Evolutionary conservation across 1,140 invertebrate species (phyloP).

Genomic region (Ladona fulva): DNA sequence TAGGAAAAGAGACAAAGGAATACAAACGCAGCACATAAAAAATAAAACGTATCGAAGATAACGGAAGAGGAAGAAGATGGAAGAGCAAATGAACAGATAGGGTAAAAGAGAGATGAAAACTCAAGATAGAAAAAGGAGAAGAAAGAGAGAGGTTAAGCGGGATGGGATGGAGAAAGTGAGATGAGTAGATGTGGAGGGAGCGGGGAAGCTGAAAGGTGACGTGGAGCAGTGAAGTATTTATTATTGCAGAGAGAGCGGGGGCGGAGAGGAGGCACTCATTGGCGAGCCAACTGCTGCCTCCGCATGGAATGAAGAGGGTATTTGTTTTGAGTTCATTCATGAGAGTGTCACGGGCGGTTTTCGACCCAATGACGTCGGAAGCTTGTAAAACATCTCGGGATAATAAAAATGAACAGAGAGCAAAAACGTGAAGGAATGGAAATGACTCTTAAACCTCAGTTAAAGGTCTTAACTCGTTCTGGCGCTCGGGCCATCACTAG

Average conservation of each 20-base stretch:
- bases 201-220: background rate
- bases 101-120: background rate
- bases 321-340: conserved; percentile 22
- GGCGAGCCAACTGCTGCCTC: conserved; percentile 16
- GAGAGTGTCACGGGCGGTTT: conserved; percentile 25
- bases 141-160: background rate
- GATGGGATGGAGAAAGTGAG: background rate
- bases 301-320: conserved; percentile 18
- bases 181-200: background rate
- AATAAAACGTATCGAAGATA: no score
- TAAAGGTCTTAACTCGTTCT: no score
- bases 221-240: background rate
- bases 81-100: background rate
- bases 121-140: background rate
- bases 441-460: background rate
- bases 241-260: background rate
- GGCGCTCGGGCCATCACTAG: no score
- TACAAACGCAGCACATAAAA: no score
- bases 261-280: conserved; percentile 6
- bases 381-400: no score
- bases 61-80: background rate
- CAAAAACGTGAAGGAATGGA: conserved; percentile 5
- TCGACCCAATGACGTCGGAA: no score
- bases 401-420: background rate
- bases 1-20: no score